Percentiles rank a stretch among this genome's conserved stretches.
Evolutionary conservation across 2,888 invertebrate genomes (phyloP).

Genomic region (Caenorhabditis sp.): DNA sequence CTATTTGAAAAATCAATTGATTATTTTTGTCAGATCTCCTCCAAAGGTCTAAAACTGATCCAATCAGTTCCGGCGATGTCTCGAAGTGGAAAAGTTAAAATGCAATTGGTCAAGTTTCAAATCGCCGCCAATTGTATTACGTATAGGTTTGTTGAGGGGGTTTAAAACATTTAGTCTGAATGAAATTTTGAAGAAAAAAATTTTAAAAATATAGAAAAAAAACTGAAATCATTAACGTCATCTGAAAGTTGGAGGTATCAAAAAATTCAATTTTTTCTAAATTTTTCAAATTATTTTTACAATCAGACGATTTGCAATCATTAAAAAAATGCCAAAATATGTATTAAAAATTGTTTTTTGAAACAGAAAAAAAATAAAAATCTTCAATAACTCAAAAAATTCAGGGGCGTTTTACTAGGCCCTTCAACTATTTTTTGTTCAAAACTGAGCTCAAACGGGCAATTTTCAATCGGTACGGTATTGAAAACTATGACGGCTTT

Average conservation of each 20-base stretch:
- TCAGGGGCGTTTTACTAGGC: too few relatives aligned
- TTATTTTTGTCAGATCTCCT: too few relatives aligned
- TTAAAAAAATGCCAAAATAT: not conserved
- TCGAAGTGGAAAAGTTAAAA: slow-evolving; percentile 83
- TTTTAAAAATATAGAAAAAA: not conserved
- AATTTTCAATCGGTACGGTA: too few relatives aligned
- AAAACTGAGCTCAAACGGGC: too few relatives aligned
- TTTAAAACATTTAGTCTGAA: not conserved
- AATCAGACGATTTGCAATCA: too few relatives aligned
- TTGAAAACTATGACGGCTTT: too few relatives aligned
- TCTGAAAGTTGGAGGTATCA: too few relatives aligned
- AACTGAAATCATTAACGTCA: too few relatives aligned
- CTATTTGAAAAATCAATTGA: too few relatives aligned
- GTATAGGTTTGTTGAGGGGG: slow-evolving; percentile 83
- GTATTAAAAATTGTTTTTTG: not conserved
- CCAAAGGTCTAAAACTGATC: slow-evolving; percentile 95
- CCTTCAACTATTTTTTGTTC: too few relatives aligned
- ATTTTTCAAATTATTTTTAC: too few relatives aligned
- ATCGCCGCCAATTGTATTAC: slow-evolving; percentile 95
- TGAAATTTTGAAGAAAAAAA: not conserved
- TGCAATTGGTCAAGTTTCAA: slow-evolving; percentile 91
- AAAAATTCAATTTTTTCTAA: not conserved
- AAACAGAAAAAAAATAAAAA: not conserved
- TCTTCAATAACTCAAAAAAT: too few relatives aligned
- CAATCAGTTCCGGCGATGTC: slow-evolving; percentile 87